phyloP scores from a whole-genome alignment of 2,797 vertebrate species.

The Pangasius mekongensis region DNA sequence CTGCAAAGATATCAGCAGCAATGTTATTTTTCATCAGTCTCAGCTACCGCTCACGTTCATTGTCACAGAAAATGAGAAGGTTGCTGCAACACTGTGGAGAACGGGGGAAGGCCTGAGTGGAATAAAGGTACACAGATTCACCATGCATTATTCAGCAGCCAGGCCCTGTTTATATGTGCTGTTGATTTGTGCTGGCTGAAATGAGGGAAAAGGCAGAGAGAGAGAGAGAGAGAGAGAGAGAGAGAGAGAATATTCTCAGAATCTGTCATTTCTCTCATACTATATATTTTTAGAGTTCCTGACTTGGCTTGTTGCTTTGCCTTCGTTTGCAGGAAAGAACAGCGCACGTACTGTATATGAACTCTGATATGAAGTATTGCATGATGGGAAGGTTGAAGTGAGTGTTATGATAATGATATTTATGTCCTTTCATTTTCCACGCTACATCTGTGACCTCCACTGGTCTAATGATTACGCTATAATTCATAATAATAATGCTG shows the following conservation, averaged over 20 bases:
- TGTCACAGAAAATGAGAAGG: slow-evolving; percentile 69
- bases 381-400: slow-evolving; percentile 33
- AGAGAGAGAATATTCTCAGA: slow-evolving; percentile 32
- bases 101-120: slow-evolving; percentile 56
- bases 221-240: slow-evolving; percentile 3
- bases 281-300: slow-evolving; percentile 49
- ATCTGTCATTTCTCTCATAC: slow-evolving; percentile 46
- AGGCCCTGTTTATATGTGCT: slow-evolving; percentile 71
- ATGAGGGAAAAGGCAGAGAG: slow-evolving; percentile 41
- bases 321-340: slow-evolving; percentile 36
- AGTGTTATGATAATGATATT: slow-evolving; percentile 30
- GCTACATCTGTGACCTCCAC: neutral
- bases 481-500: neutral
- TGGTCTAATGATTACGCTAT: neutral
- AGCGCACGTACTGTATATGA: slow-evolving; percentile 8
- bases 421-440: neutral
- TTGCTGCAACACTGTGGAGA: slow-evolving; percentile 57
- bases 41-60: slow-evolving; percentile 63
- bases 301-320: slow-evolving; percentile 39
- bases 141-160: slow-evolving; percentile 76
- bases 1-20: slow-evolving; percentile 53
- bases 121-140: slow-evolving; percentile 65
- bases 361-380: slow-evolving; percentile 12
- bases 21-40: slow-evolving; percentile 62
- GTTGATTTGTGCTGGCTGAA: slow-evolving; percentile 67